Percentiles rank a stretch among this genome's conserved stretches.
phyloP scores from a whole-genome alignment of 2,888 invertebrate genomes.

The Pyrocoelia pectoralis region DNA sequence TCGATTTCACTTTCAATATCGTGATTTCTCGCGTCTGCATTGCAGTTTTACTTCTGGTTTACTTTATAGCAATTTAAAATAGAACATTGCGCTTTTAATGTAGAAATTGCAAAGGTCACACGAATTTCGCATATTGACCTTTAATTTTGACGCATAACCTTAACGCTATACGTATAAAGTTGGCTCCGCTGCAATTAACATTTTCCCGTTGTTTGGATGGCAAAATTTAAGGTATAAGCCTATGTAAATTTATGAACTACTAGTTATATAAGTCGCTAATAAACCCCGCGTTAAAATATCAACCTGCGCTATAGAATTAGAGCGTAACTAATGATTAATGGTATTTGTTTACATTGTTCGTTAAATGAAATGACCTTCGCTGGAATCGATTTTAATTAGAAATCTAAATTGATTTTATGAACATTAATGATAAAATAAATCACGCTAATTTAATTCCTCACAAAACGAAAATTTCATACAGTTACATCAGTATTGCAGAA shows the following conservation, averaged over 20 bases:
- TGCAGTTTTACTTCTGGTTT: not conserved
- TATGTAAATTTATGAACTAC: no score
- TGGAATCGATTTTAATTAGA: not conserved
- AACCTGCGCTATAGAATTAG: not conserved
- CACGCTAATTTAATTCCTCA: no score
- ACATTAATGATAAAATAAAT: no score
- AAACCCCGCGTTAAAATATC: no score
- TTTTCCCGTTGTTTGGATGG: no score
- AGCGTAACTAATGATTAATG: not conserved
- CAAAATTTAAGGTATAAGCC: no score
- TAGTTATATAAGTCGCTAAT: no score
- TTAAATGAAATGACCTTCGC: not conserved
- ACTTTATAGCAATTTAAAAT: not conserved
- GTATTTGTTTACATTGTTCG: not conserved
- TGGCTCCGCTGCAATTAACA: no score
- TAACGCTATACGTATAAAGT: no score
- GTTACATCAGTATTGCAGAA: no score
- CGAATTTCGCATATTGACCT: not conserved
- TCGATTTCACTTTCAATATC: no score
- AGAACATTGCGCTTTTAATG: not conserved
- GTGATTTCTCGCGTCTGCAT: not conserved
- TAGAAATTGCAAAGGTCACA: not conserved
- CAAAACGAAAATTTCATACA: no score
- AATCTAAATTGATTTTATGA: not conserved
- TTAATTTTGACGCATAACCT: not conserved